Base-by-base conservation (phyloP, 2,888 invertebrate species). In the Cosmia trapezina region DNA sequence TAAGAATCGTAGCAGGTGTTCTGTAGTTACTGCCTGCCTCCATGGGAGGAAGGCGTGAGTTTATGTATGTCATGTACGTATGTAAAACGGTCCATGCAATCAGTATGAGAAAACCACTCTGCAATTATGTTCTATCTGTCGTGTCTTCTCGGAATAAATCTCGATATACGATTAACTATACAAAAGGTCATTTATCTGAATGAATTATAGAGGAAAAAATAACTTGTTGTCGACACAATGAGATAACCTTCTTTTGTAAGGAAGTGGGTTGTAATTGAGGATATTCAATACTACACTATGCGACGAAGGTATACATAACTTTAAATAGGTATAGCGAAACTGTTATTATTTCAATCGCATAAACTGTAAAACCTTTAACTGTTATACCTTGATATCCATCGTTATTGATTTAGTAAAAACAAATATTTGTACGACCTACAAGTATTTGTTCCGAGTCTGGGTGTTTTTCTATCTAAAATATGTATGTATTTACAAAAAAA, bases 241-340 rank as follows among this genome's bases (percentile, higher is more conserved):
- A 72, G 81, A 81, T 81, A 81, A 81, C 81, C 78, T 81, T 73
- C 68, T 66, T 3, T 33, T n/a, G 54, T 51, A 17, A 49, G 71
- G 71, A 75, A 80, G 66, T 60, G n/a, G 53, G 64, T 57, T 54
- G 66, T 54, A 75, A 37, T 71, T 37, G 28, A 71, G 64, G 61
- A 76, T 68, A 54, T 45, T 37, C 8, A 54, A 37, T 65, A 17
- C 53, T 53, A 5, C 6, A 47, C 12, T 28, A 72, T 19, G 43
- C 9, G 56, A 70, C 60, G 28, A 64, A 67, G 4, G 28, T 68
- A 37, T 49, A n/a, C 5, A 54, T 54, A 11, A 64, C 61, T 49
- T 47, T 43, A 65, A 57, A 45, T 28, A 33, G n/a, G n/a, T 41
- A 45, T 37, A 59, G 28, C 14, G 14, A 60, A 68, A 59, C 12